Evolutionary conservation across 2,113 vertebrate species (phyloP).

Genomic region (Menura novaehollandiae): DNA sequence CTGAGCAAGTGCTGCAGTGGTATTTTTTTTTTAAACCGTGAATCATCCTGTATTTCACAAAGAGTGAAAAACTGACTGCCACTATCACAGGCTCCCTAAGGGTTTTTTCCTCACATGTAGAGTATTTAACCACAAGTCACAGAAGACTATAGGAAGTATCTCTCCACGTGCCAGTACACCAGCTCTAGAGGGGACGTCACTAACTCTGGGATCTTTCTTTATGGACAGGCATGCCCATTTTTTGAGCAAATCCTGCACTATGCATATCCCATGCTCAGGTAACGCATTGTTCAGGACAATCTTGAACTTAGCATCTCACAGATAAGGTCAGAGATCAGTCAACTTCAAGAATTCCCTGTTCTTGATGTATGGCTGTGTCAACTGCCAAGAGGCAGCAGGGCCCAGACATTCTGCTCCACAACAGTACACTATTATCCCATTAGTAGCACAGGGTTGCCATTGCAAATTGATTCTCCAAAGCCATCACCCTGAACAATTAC

Average conservation of each 20-base stretch:
- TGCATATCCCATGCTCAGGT: background rate
- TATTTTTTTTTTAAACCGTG: background rate
- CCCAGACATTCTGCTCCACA: background rate
- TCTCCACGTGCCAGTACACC: background rate
- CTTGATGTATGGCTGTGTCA: background rate
- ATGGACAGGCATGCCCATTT: background rate
- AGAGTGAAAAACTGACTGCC: background rate
- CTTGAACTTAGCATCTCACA: background rate
- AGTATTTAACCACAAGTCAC: constrained; percentile 1
- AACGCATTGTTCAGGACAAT: fast-evolving
- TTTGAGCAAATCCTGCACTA: background rate
- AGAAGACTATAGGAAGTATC: background rate
- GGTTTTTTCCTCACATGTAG: background rate
- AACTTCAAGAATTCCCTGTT: background rate
- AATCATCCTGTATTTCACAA: background rate
- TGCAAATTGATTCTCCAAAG: background rate
- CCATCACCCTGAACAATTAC: background rate
- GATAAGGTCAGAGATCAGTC: background rate
- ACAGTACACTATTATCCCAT: background rate
- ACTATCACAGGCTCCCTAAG: background rate
- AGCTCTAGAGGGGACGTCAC: background rate
- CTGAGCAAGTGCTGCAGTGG: background rate
- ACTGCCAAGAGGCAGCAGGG: background rate
- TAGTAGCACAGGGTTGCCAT: background rate
- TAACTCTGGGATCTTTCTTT: background rate